Base-by-base conservation (phyloP, 2,888 invertebrate species). In the Trachelus tabidus region DNA sequence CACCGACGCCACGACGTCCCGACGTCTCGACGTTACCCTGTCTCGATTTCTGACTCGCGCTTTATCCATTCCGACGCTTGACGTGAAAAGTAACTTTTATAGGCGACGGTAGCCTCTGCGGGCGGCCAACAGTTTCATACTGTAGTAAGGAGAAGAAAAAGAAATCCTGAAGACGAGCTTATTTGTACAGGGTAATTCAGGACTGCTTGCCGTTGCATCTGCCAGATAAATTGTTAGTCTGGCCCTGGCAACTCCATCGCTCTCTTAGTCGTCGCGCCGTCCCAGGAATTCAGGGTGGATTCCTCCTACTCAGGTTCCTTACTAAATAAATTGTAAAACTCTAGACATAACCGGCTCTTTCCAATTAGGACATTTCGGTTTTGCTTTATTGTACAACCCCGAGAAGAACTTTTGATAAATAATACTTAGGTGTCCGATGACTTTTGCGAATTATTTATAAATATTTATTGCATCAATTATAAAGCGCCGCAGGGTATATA, bases 181-280 rank as follows among this genome's bases (percentile, higher is more conserved):
- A 85, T 85, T 85, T 85, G 84, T 85, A 79, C 83, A 85, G 77
- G 80, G 80, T 80, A 81, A 81, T 83, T 82, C 83, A 81, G 79
- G 80, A 23, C 71, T 71, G 56, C 80, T 80, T 81, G 73, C 76
- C 79, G 82, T 81, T 84, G 82, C 84, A 83, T 84, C 84, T 85
- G 85, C 81, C 79, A 78, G 80, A 79, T 81, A 79, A 81, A 79
- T 80, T 80, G 83, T 83, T 11, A 83, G 74, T 84, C 82, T 83
- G 80, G 75, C 83, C 75, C 82, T 33, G 71, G 33, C 71, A 71
- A 71, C 73, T 56, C 71, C 77, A 23, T 71, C 33, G 12, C 6
- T 31, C 30, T 34, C 34, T 31, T 23, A 71, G 71, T 34, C 30
- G 71, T 12, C 12, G 30, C 71, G 12, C 71, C 71, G 33, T 71